Evolutionary conservation across 2,888 invertebrate genomes (phyloP).

Genomic region (Steinernema hermaphroditum): DNA sequence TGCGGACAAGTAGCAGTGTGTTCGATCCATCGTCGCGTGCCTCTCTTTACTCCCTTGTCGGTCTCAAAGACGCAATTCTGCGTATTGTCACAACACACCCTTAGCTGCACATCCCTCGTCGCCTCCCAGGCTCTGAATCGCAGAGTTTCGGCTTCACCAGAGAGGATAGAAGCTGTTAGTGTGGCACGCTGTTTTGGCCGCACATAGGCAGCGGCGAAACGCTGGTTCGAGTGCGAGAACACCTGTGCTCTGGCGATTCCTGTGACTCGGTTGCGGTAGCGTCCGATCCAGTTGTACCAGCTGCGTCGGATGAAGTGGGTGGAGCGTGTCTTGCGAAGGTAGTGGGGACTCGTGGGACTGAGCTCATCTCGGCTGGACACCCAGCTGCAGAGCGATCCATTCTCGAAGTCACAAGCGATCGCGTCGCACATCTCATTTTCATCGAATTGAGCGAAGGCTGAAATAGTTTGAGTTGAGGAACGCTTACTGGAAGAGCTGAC

Average conservation of each 20-base stretch:
- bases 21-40: conserved; percentile 53
- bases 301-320: conserved; percentile 46
- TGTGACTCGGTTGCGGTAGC: conserved; percentile 42
- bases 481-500: not conserved
- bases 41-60: conserved; percentile 52
- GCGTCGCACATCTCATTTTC: conserved; percentile 39
- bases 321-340: conserved; percentile 36
- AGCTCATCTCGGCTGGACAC: conserved; percentile 43
- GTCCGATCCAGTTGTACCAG: conserved; percentile 61
- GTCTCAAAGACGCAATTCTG: conserved; percentile 57
- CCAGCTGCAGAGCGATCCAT: conserved; percentile 46
- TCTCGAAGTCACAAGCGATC: conserved; percentile 48
- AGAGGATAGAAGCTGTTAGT: conserved; percentile 42
- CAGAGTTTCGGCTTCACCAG: conserved; percentile 39
- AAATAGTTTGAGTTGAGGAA: too few relatives aligned
- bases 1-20: conserved; percentile 54
- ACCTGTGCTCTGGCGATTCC: conserved; percentile 53
- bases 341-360: conserved; percentile 38
- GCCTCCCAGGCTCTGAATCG: conserved; percentile 57
- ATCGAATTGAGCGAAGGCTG: conserved; percentile 18
- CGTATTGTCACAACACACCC: conserved; percentile 57
- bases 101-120: conserved; percentile 52
- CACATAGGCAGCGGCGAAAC: conserved; percentile 59
- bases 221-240: conserved; percentile 50
- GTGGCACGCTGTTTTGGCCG: conserved; percentile 56